phyloP scores from a whole-genome alignment of 2,888 invertebrate species.

The Copidosoma aretas region DNA sequence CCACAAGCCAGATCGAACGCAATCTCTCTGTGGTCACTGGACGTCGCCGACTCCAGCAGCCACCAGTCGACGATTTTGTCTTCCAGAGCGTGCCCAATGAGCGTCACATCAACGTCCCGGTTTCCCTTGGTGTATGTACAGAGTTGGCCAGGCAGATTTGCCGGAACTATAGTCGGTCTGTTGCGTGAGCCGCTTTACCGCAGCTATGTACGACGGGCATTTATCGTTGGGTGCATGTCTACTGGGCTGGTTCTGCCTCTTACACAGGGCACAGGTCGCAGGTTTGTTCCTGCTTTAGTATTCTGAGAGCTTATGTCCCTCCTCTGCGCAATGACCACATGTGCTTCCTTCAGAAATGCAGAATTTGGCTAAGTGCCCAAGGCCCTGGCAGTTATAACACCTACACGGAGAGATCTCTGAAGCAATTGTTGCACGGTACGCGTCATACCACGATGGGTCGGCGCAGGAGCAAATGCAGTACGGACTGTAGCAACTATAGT shows the following conservation, averaged over 20 bases:
- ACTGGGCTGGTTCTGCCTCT: not conserved
- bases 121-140: too few relatives aligned
- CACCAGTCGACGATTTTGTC: not conserved
- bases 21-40: not conserved
- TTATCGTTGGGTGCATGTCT: not conserved
- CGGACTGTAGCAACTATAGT: too few relatives aligned
- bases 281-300: not conserved
- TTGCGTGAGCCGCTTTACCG: not conserved
- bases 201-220: not conserved
- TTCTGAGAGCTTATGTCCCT: not conserved
- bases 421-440: too few relatives aligned
- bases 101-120: not conserved
- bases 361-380: not conserved
- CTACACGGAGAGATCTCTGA: too few relatives aligned
- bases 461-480: too few relatives aligned
- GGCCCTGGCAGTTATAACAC: slow-evolving; percentile 4
- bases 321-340: not conserved
- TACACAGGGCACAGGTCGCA: not conserved
- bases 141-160: not conserved
- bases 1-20: not conserved
- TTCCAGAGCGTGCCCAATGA: not conserved
- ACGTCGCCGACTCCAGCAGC: not conserved
- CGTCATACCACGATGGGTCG: too few relatives aligned
- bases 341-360: not conserved
- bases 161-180: not conserved